phyloP scores from a whole-genome alignment of 2,113 vertebrate species.

The Motacilla alba region DNA sequence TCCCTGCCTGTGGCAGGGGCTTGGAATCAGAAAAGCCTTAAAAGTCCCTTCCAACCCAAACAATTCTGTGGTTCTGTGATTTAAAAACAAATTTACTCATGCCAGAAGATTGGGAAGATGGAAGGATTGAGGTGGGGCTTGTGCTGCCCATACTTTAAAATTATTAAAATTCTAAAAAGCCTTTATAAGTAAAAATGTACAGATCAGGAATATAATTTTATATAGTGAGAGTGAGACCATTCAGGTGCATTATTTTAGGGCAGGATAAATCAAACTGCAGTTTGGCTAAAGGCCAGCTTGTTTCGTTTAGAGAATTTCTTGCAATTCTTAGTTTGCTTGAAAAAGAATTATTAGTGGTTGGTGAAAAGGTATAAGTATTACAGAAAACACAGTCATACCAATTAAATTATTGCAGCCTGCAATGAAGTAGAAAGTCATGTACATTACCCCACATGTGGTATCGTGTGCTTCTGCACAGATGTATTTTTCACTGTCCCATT shows the following conservation, averaged over 20 bases:
- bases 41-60: background rate
- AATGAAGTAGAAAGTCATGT: background rate
- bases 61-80: background rate
- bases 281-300: background rate
- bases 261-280: background rate
- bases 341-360: background rate
- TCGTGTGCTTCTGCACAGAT: background rate
- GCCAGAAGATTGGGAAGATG: background rate
- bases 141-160: background rate
- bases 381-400: background rate
- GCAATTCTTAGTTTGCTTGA: background rate
- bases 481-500: background rate
- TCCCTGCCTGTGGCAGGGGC: background rate
- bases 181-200: background rate
- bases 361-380: background rate
- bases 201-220: background rate
- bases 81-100: background rate
- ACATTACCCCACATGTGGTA: background rate
- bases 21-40: rapidly evolving
- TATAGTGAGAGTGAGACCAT: background rate
- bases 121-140: background rate
- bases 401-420: background rate
- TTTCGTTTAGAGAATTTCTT: background rate
- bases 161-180: background rate
- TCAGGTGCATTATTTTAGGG: background rate